A percentile compares a stretch with the other conserved stretches of the same genome.
Evolutionary conservation across 1,140 invertebrate genomes (phyloP).

Genomic region (Drosophila lacertosa): DNA sequence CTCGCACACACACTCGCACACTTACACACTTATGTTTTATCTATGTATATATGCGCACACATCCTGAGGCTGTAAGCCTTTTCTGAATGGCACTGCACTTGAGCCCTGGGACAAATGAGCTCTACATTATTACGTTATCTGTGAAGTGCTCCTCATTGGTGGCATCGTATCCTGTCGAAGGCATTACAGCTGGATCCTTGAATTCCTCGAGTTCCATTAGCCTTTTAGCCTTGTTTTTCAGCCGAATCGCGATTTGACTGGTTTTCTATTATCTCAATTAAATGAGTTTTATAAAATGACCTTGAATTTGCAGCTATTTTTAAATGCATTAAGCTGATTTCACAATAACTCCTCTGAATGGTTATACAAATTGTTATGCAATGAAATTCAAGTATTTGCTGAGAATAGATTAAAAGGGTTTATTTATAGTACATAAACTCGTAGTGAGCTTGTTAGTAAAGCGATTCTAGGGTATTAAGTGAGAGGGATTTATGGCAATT

Average conservation of each 20-base stretch:
- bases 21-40: neutral
- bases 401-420: too few relatives aligned
- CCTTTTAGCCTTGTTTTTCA: neutral
- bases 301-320: neutral
- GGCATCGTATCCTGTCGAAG: too few relatives aligned
- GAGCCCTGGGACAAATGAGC: conserved; percentile 67
- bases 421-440: too few relatives aligned
- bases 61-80: conserved; percentile 63
- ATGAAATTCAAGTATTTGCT: too few relatives aligned
- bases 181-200: too few relatives aligned
- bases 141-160: conserved; percentile 63
- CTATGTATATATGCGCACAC: conserved; percentile 22
- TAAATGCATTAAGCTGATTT: neutral
- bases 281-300: conserved; percentile 5
- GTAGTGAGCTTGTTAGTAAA: too few relatives aligned
- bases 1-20: neutral
- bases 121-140: conserved; percentile 75
- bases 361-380: too few relatives aligned
- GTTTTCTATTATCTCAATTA: conserved; percentile 4
- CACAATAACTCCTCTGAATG: too few relatives aligned
- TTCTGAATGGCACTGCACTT: conserved; percentile 70
- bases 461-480: too few relatives aligned
- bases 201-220: too few relatives aligned
- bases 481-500: too few relatives aligned
- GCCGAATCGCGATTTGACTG: neutral